Conservation (phyloP, 2,113 vertebrate species). For the Ceuthmochares aereus region DNA sequence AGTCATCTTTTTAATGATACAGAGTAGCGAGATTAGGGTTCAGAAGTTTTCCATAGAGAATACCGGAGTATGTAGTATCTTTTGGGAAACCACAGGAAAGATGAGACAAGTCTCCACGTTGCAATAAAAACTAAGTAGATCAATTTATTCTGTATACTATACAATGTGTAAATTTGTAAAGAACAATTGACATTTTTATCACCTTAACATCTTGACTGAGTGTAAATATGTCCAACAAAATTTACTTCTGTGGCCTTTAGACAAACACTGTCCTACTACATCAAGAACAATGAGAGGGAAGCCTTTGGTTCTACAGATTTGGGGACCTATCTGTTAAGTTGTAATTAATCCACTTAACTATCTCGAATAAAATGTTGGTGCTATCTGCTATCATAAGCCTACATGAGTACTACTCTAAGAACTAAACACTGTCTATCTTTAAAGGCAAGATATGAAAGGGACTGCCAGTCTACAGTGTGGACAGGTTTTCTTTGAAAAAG, state of each 20-base stretch:
- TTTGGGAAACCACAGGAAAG: slow-evolving; percentile 61
- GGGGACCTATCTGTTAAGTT: slow-evolving; percentile 46
- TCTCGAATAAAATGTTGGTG: slow-evolving; percentile 26
- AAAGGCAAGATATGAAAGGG: slow-evolving; percentile 63
- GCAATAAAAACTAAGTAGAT: slow-evolving; percentile 79
- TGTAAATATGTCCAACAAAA: slow-evolving; percentile 73
- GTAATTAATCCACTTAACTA: slow-evolving; percentile 56
- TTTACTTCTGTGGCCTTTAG: slow-evolving; percentile 65
- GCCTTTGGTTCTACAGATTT: slow-evolving; percentile 67
- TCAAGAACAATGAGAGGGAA: slow-evolving; percentile 65
- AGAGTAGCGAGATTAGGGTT: slow-evolving; percentile 38
- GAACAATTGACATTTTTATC: slow-evolving; percentile 73
- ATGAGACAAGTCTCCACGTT: slow-evolving; percentile 72
- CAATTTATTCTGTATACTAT: slow-evolving; percentile 81
- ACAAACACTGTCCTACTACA: slow-evolving; percentile 68
- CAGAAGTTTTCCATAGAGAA: slow-evolving; percentile 40
- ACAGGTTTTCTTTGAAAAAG: slow-evolving; percentile 73
- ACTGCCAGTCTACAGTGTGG: slow-evolving; percentile 61
- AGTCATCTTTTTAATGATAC: slow-evolving; percentile 43
- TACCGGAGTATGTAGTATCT: slow-evolving; percentile 4
- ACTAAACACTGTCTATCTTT: slow-evolving; percentile 53
- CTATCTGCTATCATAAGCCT: slow-evolving; percentile 60
- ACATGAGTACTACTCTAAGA: slow-evolving; percentile 56
- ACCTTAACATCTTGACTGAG: slow-evolving; percentile 71
- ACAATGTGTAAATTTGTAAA: slow-evolving; percentile 76